Percentiles rank a stretch among this genome's conserved stretches.
Evolutionary conservation across 1,140 invertebrate species (phyloP).

Genomic region (Chironomus striatipennis): DNA sequence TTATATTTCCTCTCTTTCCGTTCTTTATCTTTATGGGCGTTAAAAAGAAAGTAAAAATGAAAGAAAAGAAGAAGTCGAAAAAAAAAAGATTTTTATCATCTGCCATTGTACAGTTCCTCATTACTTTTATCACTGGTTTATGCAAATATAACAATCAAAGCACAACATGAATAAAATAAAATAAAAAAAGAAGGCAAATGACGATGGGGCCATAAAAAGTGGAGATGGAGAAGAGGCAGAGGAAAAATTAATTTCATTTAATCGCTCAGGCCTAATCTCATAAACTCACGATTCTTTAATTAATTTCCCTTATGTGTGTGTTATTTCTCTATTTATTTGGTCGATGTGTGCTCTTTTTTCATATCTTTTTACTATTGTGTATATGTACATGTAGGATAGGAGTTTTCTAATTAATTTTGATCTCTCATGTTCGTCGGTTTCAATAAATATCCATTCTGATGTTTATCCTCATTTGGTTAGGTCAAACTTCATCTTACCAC

Average conservation of each 20-base stretch:
- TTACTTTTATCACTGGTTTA: constrained; percentile 4
- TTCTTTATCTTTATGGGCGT: constrained; percentile 6
- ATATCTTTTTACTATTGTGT: neutral
- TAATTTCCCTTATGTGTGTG: neutral
- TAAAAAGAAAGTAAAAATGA: neutral
- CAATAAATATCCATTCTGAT: constrained; percentile 14
- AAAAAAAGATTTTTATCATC: neutral
- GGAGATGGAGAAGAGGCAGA: neutral
- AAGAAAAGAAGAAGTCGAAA: neutral
- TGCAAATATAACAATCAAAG: constrained; percentile 18
- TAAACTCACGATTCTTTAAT: constrained; percentile 12
- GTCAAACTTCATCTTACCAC: neutral
- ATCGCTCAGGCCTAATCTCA: constrained; percentile 11
- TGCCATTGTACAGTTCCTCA: constrained; percentile 1
- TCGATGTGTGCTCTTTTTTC: neutral
- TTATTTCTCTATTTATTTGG: neutral
- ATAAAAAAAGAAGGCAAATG: neutral
- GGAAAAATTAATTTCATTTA: constrained; percentile 19
- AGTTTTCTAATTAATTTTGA: constrained; percentile 22
- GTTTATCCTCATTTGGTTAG: neutral
- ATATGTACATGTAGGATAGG: neutral
- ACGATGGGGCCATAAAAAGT: neutral
- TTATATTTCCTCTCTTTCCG: neutral
- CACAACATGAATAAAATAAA: neutral
- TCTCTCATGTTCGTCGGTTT: constrained; percentile 18